Evolutionary conservation across 2,113 vertebrate genomes (phyloP), one percentile per base, ranked within the genome.

Genomic region (Orycteropus afer): DNA sequence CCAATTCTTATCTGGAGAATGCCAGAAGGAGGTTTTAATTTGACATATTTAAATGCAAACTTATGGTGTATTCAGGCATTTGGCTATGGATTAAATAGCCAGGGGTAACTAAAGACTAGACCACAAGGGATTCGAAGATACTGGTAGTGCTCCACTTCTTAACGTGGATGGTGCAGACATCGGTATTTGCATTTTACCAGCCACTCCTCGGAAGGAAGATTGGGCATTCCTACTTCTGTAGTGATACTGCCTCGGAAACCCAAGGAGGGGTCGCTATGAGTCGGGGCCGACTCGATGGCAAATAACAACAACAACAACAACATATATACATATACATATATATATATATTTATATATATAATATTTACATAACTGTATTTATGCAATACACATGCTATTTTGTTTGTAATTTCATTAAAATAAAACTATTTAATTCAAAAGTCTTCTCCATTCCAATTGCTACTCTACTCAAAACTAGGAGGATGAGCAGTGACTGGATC

Each of bases 41-140:
- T 77, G 34, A 55, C 53, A 59, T 87, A 85, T 86, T 93, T 91
- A 89, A 91, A 94, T 86, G 90, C 81, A 91, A 88, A 59, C 85
- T 32, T 53, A 42, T 86, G 73, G 61, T 94, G 45, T 53, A 76
- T 45, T 59, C 76, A 85, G 79, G 78, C 83, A 71, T 78, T 82
- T 94, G 92, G 20, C 78, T 34, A 25, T 37, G 29, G 32, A 42
- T 51, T 93, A 57, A 71, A 32, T n/a, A 74, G 12, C 12, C 69
- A 13, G 17, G 27, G n/a, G n/a, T 69, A 40, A 61, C 45, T n/a
- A 32, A 85, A 90, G 90, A 87, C 53, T 10, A 55, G 12, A 18
- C 18, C 49, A 69, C 15, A 63, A 73, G 65, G 42, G 45, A 37
- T 67, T 74, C 45, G 37, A 53, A 88, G 45, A 18, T 49, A 15